Base-by-base conservation (phyloP, 35 echinoderm and acorn worm genomes). In the Apostichopus japonicus region DNA sequence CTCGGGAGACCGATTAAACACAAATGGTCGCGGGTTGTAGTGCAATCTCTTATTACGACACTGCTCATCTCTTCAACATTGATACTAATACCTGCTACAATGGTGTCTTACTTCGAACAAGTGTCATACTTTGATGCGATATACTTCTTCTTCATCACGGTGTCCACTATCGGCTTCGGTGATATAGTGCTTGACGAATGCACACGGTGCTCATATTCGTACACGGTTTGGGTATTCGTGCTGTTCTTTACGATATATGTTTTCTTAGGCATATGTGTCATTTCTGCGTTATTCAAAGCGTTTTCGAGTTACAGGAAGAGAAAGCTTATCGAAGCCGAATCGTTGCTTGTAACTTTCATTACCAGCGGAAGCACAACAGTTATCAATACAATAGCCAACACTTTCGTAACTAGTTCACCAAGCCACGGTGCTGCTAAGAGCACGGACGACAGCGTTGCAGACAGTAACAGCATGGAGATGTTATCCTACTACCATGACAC, bases 91-190 rank as follows among this genome's bases (percentile, higher is more conserved):
- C 79, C 65, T 93, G 93, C 93, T 19, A 24, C 54, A 6, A 61
- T 99, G 14, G 63, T 99, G 1, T 77, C 56, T 51, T 56, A 79
- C 57, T 95, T 87, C 88, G 95, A 99, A 82, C 22, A 96, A 0
- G 96, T 93, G 93, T 77, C 63, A 24, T 99, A 99, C 77, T 96
- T 95, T 56, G 97, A 99, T 27, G 73, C 93, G 0, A 93, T 99
- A n/a, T 99, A 99, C 44, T 99, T 99, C 92, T 99, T 95, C 5
- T 99, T 99, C 63, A 96, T 99, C 57, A 99, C 97, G 2, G 72
- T 99, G 23, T 96, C 93, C 10, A 99, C 97, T 16, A 99, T 99
- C 23, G 97, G 97, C 6, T 99, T 99, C 67, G 97, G 97, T 33
- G 97, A 99, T 76, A 21, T 96, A 24, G 93, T 96, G n/a, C 91